A percentile compares a stretch with the other conserved stretches of the same genome.
phyloP scores from a whole-genome alignment of 1,140 invertebrate species.

The Aphaenogaster rudis region DNA sequence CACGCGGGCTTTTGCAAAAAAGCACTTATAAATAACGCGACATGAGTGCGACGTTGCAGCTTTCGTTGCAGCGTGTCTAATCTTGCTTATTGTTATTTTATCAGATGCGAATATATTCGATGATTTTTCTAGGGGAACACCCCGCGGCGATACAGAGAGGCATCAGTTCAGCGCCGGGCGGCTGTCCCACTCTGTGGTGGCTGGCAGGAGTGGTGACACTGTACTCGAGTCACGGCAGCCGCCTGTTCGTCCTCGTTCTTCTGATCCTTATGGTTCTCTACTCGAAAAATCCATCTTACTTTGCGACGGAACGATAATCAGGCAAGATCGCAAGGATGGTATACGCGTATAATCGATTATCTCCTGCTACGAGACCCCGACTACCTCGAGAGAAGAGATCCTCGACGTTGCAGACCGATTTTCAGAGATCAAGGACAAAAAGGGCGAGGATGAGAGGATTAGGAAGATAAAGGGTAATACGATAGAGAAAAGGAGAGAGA shows the following conservation, averaged over 20 bases:
- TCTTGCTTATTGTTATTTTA: not conserved
- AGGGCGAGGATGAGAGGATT: constrained; percentile 37
- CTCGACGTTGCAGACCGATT: constrained; percentile 57
- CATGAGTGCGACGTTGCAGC: not conserved
- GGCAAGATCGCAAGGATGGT: constrained; percentile 62
- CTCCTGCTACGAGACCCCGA: constrained; percentile 72
- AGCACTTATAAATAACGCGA: not conserved
- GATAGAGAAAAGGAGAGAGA: constrained; percentile 44
- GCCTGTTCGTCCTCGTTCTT: constrained; percentile 81
- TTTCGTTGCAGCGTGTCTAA: not conserved
- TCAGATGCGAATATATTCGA: constrained; percentile 2
- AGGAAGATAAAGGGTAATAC: constrained; percentile 44
- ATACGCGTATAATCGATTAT: constrained; percentile 73
- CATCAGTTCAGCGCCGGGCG: constrained; percentile 84
- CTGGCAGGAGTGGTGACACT: constrained; percentile 84
- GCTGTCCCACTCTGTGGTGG: constrained; percentile 85
- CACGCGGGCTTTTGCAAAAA: not conserved
- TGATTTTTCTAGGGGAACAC: constrained; percentile 82
- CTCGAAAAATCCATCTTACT: constrained; percentile 79
- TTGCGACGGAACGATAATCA: constrained; percentile 83
- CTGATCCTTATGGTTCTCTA: constrained; percentile 81
- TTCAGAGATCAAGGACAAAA: constrained; percentile 52
- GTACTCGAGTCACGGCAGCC: constrained; percentile 82
- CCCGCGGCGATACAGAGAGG: constrained; percentile 86
- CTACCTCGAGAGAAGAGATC: constrained; percentile 64